These are phyloP conservation scores for Characodon lateralis DNA, from an alignment of 2,797 vertebrate genomes.

Conservation along the genomic window DNA sequence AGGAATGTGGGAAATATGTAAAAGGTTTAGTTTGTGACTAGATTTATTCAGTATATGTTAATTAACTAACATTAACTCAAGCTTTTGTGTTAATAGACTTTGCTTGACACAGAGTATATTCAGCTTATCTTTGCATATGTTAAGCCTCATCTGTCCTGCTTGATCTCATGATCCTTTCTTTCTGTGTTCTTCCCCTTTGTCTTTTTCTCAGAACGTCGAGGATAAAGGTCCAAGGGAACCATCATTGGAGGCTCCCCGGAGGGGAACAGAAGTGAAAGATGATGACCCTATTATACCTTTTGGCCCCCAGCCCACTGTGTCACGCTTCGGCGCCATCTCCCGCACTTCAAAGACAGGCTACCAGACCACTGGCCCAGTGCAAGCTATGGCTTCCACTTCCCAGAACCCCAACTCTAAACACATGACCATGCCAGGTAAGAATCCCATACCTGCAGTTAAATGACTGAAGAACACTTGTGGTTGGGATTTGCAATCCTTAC, in stretches of 20 bases:
- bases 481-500: neutral
- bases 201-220: constrained; percentile 85
- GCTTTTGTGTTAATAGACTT: neutral
- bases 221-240: constrained; percentile 90
- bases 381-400: constrained; percentile 86
- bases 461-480: neutral
- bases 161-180: neutral
- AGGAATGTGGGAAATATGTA: neutral
- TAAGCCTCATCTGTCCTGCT: neutral
- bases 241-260: constrained; percentile 89
- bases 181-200: neutral
- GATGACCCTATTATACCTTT: constrained; percentile 99
- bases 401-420: constrained; percentile 82
- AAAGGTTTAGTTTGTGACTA: neutral
- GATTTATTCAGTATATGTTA: neutral
- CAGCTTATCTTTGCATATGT: neutral
- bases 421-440: constrained; percentile 77
- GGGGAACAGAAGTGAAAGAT: constrained; percentile 89
- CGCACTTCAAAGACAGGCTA: constrained; percentile 96
- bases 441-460: neutral
- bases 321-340: constrained; percentile 96
- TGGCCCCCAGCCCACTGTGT: constrained; percentile 95
- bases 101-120: neutral
- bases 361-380: constrained; percentile 90
- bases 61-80: neutral